These are phyloP conservation scores for Bagarius yarrelli DNA, from an alignment of 2,113 vertebrate genomes.

Conservation along the genomic window DNA sequence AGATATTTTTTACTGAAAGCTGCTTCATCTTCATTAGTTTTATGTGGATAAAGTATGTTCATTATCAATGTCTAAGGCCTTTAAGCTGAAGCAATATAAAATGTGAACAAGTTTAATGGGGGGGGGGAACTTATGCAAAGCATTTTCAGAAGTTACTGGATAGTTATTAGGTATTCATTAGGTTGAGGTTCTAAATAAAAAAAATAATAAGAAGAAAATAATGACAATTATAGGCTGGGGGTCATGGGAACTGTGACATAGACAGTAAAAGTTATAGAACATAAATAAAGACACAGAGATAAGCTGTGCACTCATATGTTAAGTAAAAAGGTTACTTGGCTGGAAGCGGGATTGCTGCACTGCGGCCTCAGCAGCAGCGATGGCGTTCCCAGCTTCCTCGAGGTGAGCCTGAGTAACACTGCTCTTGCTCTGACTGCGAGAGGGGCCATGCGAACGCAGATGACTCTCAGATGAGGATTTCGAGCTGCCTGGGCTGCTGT, in stretches of 20 bases:
- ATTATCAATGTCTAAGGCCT: no score
- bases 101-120: neutral
- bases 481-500: conserved; percentile 97
- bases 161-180: neutral
- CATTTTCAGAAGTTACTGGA: no score
- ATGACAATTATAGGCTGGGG: conserved; percentile 25
- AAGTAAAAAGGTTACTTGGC: conserved; percentile 99
- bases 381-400: conserved; percentile 94
- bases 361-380: conserved; percentile 94
- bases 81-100: neutral
- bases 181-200: neutral
- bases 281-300: conserved; percentile 69
- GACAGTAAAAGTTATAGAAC: conserved; percentile 45
- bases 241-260: conserved; percentile 18
- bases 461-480: conserved; percentile 98
- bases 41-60: no score
- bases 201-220: conserved; percentile 21
- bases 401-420: conserved; percentile 97
- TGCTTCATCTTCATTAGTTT: no score
- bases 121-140: neutral
- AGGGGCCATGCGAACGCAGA: conserved; percentile 93
- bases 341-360: conserved; percentile 96
- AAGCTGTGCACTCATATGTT: conserved; percentile 89
- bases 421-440: conserved; percentile 98
- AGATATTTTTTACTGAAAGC: no score